Conservation (phyloP, 2,888 invertebrate species). For the Phortica magna region DNA sequence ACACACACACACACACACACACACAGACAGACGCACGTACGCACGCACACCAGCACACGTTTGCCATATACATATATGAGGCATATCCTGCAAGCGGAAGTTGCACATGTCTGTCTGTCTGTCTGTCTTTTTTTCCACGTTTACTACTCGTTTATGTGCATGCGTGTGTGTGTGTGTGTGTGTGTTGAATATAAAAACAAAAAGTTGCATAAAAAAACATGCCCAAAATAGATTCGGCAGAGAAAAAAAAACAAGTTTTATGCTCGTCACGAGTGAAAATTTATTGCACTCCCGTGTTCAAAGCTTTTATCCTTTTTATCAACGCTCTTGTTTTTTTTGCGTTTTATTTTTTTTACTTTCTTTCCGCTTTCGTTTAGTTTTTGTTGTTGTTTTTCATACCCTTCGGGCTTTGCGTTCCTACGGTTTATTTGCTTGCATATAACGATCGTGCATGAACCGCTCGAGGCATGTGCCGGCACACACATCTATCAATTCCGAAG, state of each 20-base stretch:
- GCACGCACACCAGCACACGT: neutral
- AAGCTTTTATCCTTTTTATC: conserved; percentile 72
- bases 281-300: conserved; percentile 75
- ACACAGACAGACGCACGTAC: conserved; percentile 36
- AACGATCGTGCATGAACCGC: neutral
- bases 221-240: neutral
- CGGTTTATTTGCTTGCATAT: no score
- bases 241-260: conserved; percentile 64
- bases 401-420: neutral
- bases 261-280: conserved; percentile 75
- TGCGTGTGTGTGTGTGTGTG: conserved; percentile 4
- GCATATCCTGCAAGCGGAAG: conserved; percentile 36
- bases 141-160: neutral
- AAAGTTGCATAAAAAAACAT: neutral
- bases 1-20: conserved; percentile 19
- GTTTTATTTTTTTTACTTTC: conserved; percentile 1
- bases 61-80: neutral
- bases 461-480: no score
- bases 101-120: conserved; percentile 3
- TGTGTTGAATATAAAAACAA: conserved; percentile 3
- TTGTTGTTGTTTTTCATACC: conserved; percentile 22
- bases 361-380: conserved; percentile 16
- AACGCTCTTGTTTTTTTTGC: conserved; percentile 43
- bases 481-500: no score
- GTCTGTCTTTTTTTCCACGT: neutral